These are phyloP conservation scores for Albula glossodonta DNA, from an alignment of 2,113 vertebrate species.

Conservation along the genomic window DNA sequence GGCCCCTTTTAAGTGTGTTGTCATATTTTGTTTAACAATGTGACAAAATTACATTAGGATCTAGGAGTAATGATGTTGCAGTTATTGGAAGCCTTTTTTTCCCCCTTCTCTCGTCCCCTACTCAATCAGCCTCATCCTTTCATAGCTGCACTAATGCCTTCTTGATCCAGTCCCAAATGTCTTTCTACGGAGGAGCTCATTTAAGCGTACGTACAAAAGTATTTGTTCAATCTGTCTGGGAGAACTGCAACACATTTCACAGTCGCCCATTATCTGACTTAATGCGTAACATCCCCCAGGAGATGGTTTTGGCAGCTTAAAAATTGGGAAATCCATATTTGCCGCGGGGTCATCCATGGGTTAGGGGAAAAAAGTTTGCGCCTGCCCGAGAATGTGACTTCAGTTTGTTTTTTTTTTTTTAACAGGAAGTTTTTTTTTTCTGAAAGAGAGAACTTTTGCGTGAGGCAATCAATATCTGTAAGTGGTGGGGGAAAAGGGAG, in stretches of 20 bases:
- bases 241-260: constrained; percentile 69
- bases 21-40: constrained; percentile 74
- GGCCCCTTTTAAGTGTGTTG: constrained; percentile 52
- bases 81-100: constrained; percentile 60
- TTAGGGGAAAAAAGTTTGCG: constrained; percentile 56
- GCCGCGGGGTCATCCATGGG: constrained; percentile 69
- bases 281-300: constrained; percentile 79
- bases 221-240: constrained; percentile 73
- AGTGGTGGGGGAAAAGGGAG: constrained; percentile 26
- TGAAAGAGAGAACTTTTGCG: constrained; percentile 36
- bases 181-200: constrained; percentile 73
- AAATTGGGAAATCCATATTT: constrained; percentile 76
- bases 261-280: constrained; percentile 70
- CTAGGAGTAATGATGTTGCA: constrained; percentile 70
- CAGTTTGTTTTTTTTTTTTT: constrained; percentile 28
- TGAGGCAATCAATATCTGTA: constrained; percentile 65
- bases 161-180: constrained; percentile 74
- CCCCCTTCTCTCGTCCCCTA: constrained; percentile 39
- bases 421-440: constrained; percentile 59
- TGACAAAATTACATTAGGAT: constrained; percentile 72
- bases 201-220: constrained; percentile 74
- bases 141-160: constrained; percentile 68
- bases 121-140: constrained; percentile 69
- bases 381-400: constrained; percentile 49
- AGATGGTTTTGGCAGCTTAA: constrained; percentile 77